Percentiles rank a stretch among this genome's conserved stretches.
Conservation (phyloP, 2,113 vertebrate genomes). For the Madoqua kirkii region DNA sequence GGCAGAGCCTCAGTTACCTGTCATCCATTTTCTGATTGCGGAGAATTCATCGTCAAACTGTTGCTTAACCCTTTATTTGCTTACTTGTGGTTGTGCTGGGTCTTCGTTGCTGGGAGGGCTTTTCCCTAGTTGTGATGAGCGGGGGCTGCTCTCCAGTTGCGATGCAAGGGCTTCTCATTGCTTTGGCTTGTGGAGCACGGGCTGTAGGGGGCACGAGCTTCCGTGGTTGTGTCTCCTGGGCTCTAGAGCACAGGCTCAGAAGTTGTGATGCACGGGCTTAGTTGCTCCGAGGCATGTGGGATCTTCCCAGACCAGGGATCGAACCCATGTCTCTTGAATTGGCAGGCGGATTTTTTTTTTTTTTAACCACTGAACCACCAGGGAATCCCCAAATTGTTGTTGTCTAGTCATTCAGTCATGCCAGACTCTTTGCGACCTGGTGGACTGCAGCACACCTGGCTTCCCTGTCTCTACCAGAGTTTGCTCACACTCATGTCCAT, state of each 20-base stretch:
- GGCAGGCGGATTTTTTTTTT: neutral
- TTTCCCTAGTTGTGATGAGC: neutral
- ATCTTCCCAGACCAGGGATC: neutral
- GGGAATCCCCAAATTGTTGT: neutral
- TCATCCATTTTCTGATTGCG: neutral
- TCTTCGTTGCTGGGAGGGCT: neutral
- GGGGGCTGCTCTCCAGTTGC: rapidly evolving
- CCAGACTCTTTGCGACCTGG: rapidly evolving
- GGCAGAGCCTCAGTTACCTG: neutral
- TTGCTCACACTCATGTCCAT: neutral
- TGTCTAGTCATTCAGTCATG: neutral
- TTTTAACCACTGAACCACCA: neutral
- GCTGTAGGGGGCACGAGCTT: neutral
- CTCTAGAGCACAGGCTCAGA: neutral
- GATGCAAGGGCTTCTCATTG: neutral
- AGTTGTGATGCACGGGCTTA: neutral
- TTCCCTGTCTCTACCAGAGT: neutral
- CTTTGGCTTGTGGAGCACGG: neutral
- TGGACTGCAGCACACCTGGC: neutral
- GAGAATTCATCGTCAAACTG: neutral
- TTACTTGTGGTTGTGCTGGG: neutral
- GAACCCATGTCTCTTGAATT: neutral
- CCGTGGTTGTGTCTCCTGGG: rapidly evolving
- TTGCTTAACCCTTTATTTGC: neutral
- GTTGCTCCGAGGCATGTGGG: neutral